Percentiles rank a stretch among this genome's conserved stretches.
Evolutionary conservation across 37 sponge, comb jelly and placozoan genomes (phyloP).

Genomic region (Cladorhizidae sp.): DNA sequence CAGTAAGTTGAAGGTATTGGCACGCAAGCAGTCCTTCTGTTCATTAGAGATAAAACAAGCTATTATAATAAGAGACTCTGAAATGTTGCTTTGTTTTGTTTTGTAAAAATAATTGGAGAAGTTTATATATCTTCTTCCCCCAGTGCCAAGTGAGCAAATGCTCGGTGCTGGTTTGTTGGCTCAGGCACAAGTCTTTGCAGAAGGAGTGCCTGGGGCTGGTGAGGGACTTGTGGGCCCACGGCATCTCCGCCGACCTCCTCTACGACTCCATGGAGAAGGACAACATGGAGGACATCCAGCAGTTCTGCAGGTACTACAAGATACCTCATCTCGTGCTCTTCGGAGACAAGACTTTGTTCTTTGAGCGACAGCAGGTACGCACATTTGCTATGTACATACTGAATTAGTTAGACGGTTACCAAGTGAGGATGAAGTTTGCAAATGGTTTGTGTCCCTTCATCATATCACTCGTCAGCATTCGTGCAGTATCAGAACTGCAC

Average conservation of each 20-base stretch:
- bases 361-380: constrained; percentile 53
- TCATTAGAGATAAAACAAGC: no score
- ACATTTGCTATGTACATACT: background rate
- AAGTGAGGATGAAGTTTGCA: no score
- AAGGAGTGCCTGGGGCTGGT: constrained; percentile 58
- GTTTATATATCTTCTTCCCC: background rate
- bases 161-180: constrained; percentile 74
- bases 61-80: no score
- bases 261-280: constrained; percentile 60
- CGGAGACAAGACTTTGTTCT: constrained; percentile 38
- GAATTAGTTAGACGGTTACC: background rate
- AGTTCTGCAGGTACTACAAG: constrained; percentile 49
- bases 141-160: constrained; percentile 33
- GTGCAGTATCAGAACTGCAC: no score
- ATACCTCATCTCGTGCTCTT: constrained; percentile 63
- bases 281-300: constrained; percentile 66
- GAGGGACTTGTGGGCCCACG: constrained; percentile 58
- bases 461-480: no score
- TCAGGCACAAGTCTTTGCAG: constrained; percentile 57
- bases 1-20: constrained; percentile 1
- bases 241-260: constrained; percentile 66
- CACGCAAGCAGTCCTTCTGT: no score
- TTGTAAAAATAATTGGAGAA: no score
- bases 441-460: no score
- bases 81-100: no score